phyloP scores from a whole-genome alignment of 2,797 vertebrate genomes.

The Pseudochirops cupreus region DNA sequence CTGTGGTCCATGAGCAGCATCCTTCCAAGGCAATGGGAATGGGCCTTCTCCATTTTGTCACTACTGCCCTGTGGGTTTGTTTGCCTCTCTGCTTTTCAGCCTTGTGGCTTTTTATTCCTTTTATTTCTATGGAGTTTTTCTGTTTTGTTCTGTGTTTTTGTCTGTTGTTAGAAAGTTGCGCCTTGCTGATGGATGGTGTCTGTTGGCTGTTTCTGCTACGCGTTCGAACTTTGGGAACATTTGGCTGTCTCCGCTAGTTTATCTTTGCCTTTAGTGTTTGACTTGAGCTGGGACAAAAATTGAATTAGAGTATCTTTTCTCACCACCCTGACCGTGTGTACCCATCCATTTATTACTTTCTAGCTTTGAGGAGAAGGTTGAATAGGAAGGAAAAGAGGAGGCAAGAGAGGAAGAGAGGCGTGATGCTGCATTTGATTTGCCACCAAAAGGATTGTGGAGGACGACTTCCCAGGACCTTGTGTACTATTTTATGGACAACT shows the following conservation, averaged over 20 bases:
- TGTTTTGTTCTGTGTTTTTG: background rate
- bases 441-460: background rate
- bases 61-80: slow-evolving; percentile 12
- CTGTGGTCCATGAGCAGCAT: background rate
- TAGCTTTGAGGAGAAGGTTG: background rate
- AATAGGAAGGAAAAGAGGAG: background rate
- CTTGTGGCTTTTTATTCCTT: slow-evolving; percentile 31
- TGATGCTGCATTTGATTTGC: background rate
- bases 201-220: slow-evolving; percentile 3
- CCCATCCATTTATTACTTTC: no score
- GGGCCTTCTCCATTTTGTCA: slow-evolving; percentile 27
- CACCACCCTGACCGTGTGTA: background rate
- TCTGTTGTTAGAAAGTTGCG: slow-evolving; percentile 45
- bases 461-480: slow-evolving; percentile 19
- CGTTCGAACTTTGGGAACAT: slow-evolving; percentile 17
- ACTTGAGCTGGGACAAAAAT: background rate
- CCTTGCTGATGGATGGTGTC: slow-evolving; percentile 45
- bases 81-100: slow-evolving; percentile 28
- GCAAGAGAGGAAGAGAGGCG: background rate
- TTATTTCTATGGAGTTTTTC: slow-evolving; percentile 14
- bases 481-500: slow-evolving; percentile 12
- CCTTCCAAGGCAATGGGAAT: background rate
- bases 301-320: background rate
- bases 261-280: slow-evolving; percentile 19
- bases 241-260: slow-evolving; percentile 25